Evolutionary conservation across 1,140 invertebrate genomes (phyloP).

Genomic region (Sweltsa coloradensis): DNA sequence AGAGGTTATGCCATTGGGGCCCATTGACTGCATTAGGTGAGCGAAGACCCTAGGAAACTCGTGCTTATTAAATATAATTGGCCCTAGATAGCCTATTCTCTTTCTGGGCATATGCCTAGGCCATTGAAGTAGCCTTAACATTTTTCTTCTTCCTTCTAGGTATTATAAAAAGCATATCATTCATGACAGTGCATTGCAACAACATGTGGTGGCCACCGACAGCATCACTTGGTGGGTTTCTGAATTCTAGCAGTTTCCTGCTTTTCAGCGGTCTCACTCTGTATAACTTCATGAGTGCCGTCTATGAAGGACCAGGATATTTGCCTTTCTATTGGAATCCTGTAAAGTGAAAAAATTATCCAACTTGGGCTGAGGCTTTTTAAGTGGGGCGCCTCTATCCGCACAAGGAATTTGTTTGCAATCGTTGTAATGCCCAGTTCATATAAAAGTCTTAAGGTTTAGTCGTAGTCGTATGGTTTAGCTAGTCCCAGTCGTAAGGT

Average conservation of each 20-base stretch:
- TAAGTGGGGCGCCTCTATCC: no score
- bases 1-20: conserved; percentile 61
- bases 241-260: conserved; percentile 53
- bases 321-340: conserved; percentile 76
- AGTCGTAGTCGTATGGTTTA: no score
- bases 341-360: no score
- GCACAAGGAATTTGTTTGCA: no score
- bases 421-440: no score
- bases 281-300: conserved; percentile 81
- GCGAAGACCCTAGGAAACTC: conserved; percentile 14
- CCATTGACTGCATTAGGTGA: conserved; percentile 63
- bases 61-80: neutral
- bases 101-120: neutral
- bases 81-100: neutral
- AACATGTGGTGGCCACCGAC: conserved; percentile 71
- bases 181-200: conserved; percentile 64
- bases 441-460: no score
- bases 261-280: conserved; percentile 60
- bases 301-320: conserved; percentile 79
- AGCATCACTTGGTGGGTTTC: conserved; percentile 37
- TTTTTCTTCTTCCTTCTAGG: conserved; percentile 35
- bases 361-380: no score
- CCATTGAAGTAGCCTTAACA: neutral
- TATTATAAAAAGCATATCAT: conserved; percentile 71
- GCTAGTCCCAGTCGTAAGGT: no score